phyloP scores from a whole-genome alignment of 2,113 vertebrate genomes.

The Thermophis baileyi region DNA sequence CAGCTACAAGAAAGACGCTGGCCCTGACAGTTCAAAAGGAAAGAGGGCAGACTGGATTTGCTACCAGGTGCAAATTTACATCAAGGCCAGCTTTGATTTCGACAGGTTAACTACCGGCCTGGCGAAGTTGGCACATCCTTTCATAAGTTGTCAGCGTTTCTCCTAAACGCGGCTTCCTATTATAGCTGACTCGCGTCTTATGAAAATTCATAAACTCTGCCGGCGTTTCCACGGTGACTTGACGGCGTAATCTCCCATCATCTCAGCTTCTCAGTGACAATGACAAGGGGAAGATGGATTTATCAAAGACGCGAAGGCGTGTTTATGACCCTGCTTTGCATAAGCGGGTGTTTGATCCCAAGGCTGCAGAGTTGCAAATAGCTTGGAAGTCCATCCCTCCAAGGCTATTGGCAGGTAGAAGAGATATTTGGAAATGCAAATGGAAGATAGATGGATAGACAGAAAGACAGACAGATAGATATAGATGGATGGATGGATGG shows the following conservation, averaged over 20 bases:
- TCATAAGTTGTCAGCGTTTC: slow-evolving; percentile 48
- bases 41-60: not conserved
- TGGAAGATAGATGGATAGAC: too few species aligned
- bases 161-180: slow-evolving; percentile 51
- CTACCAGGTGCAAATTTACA: not conserved
- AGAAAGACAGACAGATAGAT: too few species aligned
- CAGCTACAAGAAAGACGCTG: not conserved
- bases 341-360: slow-evolving; percentile 63
- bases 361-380: slow-evolving; percentile 48
- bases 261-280: slow-evolving; percentile 67
- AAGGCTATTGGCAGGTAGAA: slow-evolving; percentile 56
- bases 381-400: too few species aligned
- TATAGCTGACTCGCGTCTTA: slow-evolving; percentile 60
- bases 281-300: slow-evolving; percentile 73
- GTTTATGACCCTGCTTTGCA: slow-evolving; percentile 69
- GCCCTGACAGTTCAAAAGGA: not conserved
- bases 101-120: not conserved
- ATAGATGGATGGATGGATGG: too few species aligned
- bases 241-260: slow-evolving; percentile 68
- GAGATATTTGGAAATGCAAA: slow-evolving; percentile 64
- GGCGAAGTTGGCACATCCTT: not conserved
- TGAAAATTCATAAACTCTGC: slow-evolving; percentile 70
- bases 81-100: not conserved
- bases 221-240: slow-evolving; percentile 63
- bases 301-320: slow-evolving; percentile 70